These are phyloP conservation scores for Anticlea derivata DNA, from an alignment of 2,888 invertebrate genomes.

Conservation along the genomic window DNA sequence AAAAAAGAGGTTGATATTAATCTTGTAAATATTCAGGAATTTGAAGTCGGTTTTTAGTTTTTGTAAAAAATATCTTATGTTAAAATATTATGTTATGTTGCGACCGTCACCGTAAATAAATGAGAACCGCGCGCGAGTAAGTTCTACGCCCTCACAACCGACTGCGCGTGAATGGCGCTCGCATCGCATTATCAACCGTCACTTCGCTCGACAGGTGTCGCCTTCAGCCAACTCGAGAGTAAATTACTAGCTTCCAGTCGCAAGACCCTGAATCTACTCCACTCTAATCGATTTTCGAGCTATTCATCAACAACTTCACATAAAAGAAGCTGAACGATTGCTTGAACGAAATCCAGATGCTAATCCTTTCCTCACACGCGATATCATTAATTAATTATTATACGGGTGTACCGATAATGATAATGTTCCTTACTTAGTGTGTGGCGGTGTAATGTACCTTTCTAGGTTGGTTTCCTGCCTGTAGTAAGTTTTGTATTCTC, in stretches of 20 bases:
- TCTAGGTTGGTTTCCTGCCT: too few relatives aligned
- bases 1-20: too few relatives aligned
- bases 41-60: too few relatives aligned
- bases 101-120: conserved; percentile 2
- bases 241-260: conserved; percentile 76
- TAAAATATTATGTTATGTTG: neutral
- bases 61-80: too few relatives aligned
- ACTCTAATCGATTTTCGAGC: conserved; percentile 78
- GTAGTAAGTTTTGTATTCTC: too few relatives aligned
- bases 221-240: conserved; percentile 82
- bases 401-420: conserved; percentile 14
- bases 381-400: conserved; percentile 19
- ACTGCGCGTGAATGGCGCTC: conserved; percentile 74
- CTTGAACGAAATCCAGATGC: conserved; percentile 11
- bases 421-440: too few relatives aligned
- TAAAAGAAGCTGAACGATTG: conserved; percentile 23
- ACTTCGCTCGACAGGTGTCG: conserved; percentile 81
- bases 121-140: conserved; percentile 2
- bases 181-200: conserved; percentile 81
- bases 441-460: too few relatives aligned
- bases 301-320: conserved; percentile 55
- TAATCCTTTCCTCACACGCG: conserved; percentile 8
- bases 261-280: conserved; percentile 77
- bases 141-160: conserved; percentile 60
- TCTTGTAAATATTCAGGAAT: too few relatives aligned